These are phyloP conservation scores for Regulus satrapa DNA, from an alignment of 2,113 vertebrate species.

Conservation along the genomic window DNA sequence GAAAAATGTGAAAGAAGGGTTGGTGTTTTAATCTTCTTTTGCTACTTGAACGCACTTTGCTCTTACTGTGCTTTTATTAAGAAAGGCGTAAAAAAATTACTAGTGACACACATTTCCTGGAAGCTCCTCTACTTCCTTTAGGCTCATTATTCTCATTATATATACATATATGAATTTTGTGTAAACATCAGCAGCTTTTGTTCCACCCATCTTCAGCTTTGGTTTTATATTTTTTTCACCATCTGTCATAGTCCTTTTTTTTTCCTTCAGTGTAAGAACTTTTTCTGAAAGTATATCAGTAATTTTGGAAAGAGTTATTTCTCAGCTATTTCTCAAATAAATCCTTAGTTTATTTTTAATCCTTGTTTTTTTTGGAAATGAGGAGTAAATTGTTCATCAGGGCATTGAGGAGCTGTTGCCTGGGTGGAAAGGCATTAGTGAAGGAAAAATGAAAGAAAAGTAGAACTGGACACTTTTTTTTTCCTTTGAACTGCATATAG, in stretches of 20 bases:
- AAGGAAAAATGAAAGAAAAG: background rate
- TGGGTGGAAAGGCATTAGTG: background rate
- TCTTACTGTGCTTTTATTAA: conserved; percentile 28
- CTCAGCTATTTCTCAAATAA: background rate
- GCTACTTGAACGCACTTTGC: background rate
- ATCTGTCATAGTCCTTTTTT: background rate
- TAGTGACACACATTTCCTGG: background rate
- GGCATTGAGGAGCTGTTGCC: background rate
- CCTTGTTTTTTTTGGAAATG: background rate
- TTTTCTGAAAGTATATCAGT: background rate
- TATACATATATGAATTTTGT: background rate
- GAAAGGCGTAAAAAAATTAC: background rate
- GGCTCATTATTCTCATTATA: background rate
- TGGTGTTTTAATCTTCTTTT: conserved; percentile 47
- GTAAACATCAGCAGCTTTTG: background rate
- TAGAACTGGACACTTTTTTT: background rate
- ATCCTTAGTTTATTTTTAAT: background rate
- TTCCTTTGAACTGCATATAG: background rate
- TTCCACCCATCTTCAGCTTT: background rate
- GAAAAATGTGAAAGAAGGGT: background rate
- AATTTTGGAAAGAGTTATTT: background rate
- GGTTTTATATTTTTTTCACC: background rate
- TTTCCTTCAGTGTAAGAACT: background rate
- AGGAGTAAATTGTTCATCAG: background rate
- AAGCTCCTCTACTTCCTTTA: background rate